Conservation (phyloP, 2,113 vertebrate species). For the Corythoichthys intestinalis region DNA sequence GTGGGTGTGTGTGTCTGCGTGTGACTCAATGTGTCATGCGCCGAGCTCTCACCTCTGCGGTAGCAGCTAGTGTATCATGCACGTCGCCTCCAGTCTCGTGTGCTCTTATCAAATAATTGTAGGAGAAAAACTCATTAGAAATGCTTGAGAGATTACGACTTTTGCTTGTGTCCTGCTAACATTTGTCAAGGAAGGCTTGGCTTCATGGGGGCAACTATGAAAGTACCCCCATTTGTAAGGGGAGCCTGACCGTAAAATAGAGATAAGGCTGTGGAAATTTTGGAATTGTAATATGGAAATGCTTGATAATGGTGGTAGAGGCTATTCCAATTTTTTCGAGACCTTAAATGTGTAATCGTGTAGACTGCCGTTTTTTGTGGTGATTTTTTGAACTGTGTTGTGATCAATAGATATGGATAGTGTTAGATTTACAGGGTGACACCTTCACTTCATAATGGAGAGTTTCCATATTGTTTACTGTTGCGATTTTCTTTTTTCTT, state of each 20-base stretch:
- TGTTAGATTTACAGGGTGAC: too few species aligned
- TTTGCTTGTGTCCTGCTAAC: conserved; percentile 67
- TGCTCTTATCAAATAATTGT: conserved; percentile 83
- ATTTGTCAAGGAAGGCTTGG: conserved; percentile 70
- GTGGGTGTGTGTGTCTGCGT: conserved; percentile 16
- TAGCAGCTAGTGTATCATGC: conserved; percentile 70
- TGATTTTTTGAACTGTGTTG: neutral
- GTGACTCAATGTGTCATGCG: conserved; percentile 50
- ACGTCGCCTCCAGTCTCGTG: conserved; percentile 71
- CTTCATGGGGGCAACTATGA: conserved; percentile 57
- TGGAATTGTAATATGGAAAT: conserved; percentile 46
- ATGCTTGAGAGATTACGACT: conserved; percentile 78
- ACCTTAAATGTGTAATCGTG: neutral
- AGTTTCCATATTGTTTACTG: too few species aligned
- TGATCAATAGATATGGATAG: neutral
- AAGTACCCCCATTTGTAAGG: conserved; percentile 65
- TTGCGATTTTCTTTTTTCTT: too few species aligned
- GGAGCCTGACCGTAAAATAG: conserved; percentile 51
- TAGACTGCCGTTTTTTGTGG: neutral
- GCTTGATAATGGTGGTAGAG: conserved; percentile 22
- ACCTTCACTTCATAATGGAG: neutral
- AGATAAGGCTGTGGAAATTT: conserved; percentile 39
- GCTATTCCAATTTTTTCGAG: neutral
- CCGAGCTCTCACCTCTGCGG: conserved; percentile 59
- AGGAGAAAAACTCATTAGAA: conserved; percentile 81